Evolutionary conservation across 1,140 invertebrate species (phyloP), one percentile per base, ranked within the genome.

Genomic region (Zaprionus africanus): DNA sequence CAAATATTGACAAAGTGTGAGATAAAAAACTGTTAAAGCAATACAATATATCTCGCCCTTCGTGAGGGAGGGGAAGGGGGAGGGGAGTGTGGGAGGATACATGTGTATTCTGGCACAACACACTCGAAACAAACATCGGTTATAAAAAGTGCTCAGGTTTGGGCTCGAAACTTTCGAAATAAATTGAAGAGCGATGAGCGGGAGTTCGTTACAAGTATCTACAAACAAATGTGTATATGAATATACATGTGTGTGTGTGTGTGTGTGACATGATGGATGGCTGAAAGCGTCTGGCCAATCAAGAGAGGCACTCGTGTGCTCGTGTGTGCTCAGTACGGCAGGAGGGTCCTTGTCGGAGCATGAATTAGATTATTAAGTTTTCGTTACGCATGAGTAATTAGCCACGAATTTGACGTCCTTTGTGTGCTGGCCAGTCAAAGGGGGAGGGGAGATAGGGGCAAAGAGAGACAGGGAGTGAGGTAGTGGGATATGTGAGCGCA

Each of bases 341-440:
- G n/a, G 15, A 38, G 15, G 36, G 17, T 17, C 46, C 60, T 61
- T 46, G 49, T 51, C 57, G 49, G 60, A 64, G 36, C 54, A 62
- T 57, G 71, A 69, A 68, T 63, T 78, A 81, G 76, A 76, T 90
- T 84, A 73, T 70, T 87, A 87, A 90, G 81, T 88, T 90, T 79
- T 62, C 57, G 78, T 81, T 81, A 81, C 85, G 85, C 84, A 81
- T 90, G 78, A 90, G 78, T 84, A 88, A 88, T 88, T 84, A 88
- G 78, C 78, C 63, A 81, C 71, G 70, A 78, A 71, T 71, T 66
- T 61, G 71, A 53, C 69, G 74, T 72, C 57, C 74, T 72, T 72
- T 66, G 38, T 61, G 57, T n/a, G 5, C 1, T 31, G 56, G 12
- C 17, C 34, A 43, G 13, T 7, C 15, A 4, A 2, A 28, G 34